phyloP scores from a whole-genome alignment of 1,140 invertebrate species.

The Musca domestica region DNA sequence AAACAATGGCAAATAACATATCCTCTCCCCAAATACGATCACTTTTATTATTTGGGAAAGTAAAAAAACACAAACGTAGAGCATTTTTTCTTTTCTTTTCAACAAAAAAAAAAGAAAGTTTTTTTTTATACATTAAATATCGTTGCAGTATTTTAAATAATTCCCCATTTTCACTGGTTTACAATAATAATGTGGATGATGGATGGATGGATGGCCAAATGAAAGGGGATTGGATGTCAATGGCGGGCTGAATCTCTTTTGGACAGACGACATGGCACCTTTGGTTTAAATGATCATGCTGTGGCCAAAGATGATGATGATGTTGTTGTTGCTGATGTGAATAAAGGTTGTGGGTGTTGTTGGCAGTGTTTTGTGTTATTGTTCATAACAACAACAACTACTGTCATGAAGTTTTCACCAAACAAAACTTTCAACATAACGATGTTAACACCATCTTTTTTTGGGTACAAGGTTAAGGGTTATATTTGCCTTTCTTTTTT shows the following conservation, averaged over 20 bases:
- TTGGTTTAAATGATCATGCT: too few species aligned
- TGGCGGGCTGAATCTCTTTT: not conserved
- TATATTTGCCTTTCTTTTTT: too few species aligned
- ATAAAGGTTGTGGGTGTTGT: too few species aligned
- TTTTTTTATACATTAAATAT: not conserved
- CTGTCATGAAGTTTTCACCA: too few species aligned
- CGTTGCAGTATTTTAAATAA: slow-evolving; percentile 2
- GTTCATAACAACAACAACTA: too few species aligned
- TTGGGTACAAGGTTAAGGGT: too few species aligned
- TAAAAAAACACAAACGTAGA: not conserved
- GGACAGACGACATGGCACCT: not conserved
- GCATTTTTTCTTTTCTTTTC: not conserved
- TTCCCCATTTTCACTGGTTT: slow-evolving; percentile 3
- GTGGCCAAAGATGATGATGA: too few species aligned
- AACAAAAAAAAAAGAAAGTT: slow-evolving; percentile 18
- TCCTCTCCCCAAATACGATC: slow-evolving; percentile 8
- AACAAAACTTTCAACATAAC: too few species aligned
- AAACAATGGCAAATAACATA: not conserved
- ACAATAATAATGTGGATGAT: not conserved
- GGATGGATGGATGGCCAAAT: not conserved
- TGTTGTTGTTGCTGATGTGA: too few species aligned
- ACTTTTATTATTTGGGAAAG: slow-evolving; percentile 19
- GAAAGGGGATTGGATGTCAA: not conserved
- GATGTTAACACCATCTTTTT: too few species aligned
- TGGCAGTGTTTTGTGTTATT: too few species aligned